Conservation (phyloP, 2,888 invertebrate genomes). For the Noctua janthe region DNA sequence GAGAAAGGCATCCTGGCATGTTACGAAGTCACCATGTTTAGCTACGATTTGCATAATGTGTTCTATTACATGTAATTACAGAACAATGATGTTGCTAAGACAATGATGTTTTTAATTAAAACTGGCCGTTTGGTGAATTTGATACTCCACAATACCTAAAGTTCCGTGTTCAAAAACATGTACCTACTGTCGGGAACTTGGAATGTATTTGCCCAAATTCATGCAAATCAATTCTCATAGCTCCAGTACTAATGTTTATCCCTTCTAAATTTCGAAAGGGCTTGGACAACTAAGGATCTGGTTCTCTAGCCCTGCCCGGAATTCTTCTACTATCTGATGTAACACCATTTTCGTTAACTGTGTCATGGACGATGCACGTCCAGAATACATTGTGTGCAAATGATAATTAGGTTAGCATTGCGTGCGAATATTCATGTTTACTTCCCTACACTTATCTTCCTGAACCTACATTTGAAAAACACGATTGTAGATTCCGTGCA, state of each 20-base stretch:
- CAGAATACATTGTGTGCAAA: slow-evolving; percentile 50
- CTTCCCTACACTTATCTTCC: slow-evolving; percentile 53
- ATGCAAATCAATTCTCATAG: slow-evolving; percentile 21
- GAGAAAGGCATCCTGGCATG: slow-evolving; percentile 64
- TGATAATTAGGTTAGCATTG: slow-evolving; percentile 49
- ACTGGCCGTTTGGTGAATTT: slow-evolving; percentile 15
- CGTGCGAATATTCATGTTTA: slow-evolving; percentile 45
- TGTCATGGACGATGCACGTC: slow-evolving; percentile 58
- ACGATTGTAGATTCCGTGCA: slow-evolving; percentile 32
- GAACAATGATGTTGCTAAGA: slow-evolving; percentile 50
- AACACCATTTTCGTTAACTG: slow-evolving; percentile 36
- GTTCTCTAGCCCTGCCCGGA: slow-evolving; percentile 20
- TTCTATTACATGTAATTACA: slow-evolving; percentile 52
- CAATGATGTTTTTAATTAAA: slow-evolving; percentile 58
- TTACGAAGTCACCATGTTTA: slow-evolving; percentile 64
- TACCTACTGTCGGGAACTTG: not conserved
- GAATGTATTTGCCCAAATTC: slow-evolving; percentile 27
- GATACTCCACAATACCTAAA: slow-evolving; percentile 50
- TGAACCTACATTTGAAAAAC: slow-evolving; percentile 40
- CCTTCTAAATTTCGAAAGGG: slow-evolving; percentile 51
- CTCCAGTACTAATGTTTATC: not conserved
- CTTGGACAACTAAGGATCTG: slow-evolving; percentile 16
- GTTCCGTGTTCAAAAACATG: slow-evolving; percentile 22
- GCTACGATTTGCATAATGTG: slow-evolving; percentile 62
- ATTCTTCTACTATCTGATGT: slow-evolving; percentile 22